A percentile compares a stretch with the other conserved stretches of the same genome.
phyloP scores from a whole-genome alignment of 2,113 vertebrate genomes.

The Illadopsis cleaveri region DNA sequence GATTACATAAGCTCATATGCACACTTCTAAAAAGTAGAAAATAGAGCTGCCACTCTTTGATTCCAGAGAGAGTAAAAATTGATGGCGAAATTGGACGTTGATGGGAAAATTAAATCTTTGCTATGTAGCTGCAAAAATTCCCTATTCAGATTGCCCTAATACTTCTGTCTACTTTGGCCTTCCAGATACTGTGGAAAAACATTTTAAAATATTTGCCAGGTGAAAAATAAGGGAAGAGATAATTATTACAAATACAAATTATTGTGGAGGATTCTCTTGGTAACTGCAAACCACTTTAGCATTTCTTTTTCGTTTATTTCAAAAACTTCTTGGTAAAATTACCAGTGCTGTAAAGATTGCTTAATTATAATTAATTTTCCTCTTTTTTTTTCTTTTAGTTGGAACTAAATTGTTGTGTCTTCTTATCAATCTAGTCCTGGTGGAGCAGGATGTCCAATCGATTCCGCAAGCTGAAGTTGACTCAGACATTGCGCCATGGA shows the following conservation, averaged over 20 bases:
- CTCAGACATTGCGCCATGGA: conserved; percentile 90
- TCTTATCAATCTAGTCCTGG: conserved; percentile 85
- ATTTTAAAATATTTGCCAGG: neutral
- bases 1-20: neutral
- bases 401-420: conserved; percentile 18
- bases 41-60: neutral
- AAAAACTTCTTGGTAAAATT: neutral
- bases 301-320: neutral
- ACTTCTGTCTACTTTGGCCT: neutral
- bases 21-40: neutral
- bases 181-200: neutral
- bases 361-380: neutral
- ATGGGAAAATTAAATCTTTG: neutral
- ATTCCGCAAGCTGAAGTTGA: conserved; percentile 93
- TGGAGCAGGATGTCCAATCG: conserved; percentile 98
- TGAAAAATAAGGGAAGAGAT: neutral
- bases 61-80: neutral
- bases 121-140: neutral
- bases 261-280: neutral
- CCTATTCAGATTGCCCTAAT: neutral
- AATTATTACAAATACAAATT: neutral
- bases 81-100: neutral
- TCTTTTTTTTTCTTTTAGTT: neutral
- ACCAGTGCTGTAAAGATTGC: neutral
- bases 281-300: neutral